Conservation (phyloP, 2,888 invertebrate species). For the Acleris laterana region DNA sequence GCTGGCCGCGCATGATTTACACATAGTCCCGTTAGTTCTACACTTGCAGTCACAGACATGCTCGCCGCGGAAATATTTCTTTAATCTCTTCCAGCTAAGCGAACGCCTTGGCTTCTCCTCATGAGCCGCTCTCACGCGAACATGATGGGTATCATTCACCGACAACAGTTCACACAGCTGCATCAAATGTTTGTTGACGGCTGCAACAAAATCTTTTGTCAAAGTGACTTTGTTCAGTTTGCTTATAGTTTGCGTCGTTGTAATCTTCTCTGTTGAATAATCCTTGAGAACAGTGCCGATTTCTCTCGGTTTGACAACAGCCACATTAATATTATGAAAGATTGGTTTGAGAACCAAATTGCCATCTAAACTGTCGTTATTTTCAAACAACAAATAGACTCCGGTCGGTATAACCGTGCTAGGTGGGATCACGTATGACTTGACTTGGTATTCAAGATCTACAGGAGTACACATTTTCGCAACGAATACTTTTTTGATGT, state of each 20-base stretch:
- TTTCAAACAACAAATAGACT: constrained; percentile 61
- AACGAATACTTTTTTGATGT: constrained; percentile 62
- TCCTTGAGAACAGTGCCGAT: background rate
- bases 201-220: constrained; percentile 59
- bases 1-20: constrained; percentile 66
- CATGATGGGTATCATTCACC: constrained; percentile 26
- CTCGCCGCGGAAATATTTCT: constrained; percentile 60
- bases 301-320: constrained; percentile 23
- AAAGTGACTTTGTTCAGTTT: constrained; percentile 50
- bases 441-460: constrained; percentile 68
- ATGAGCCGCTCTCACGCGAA: constrained; percentile 29
- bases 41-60: constrained; percentile 66
- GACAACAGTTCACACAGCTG: constrained; percentile 48
- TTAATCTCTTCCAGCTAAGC: constrained; percentile 57
- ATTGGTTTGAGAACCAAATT: constrained; percentile 56
- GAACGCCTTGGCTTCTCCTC: constrained; percentile 41
- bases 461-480: constrained; percentile 67
- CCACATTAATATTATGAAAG: constrained; percentile 40
- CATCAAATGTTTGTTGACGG: constrained; percentile 57
- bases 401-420: constrained; percentile 49
- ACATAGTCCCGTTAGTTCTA: constrained; percentile 62
- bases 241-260: constrained; percentile 43
- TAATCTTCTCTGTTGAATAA: constrained; percentile 35
- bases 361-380: constrained; percentile 45
- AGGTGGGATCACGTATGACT: constrained; percentile 51